Conservation (phyloP, 2,888 invertebrate genomes). For the Tupiocoris notatus region DNA sequence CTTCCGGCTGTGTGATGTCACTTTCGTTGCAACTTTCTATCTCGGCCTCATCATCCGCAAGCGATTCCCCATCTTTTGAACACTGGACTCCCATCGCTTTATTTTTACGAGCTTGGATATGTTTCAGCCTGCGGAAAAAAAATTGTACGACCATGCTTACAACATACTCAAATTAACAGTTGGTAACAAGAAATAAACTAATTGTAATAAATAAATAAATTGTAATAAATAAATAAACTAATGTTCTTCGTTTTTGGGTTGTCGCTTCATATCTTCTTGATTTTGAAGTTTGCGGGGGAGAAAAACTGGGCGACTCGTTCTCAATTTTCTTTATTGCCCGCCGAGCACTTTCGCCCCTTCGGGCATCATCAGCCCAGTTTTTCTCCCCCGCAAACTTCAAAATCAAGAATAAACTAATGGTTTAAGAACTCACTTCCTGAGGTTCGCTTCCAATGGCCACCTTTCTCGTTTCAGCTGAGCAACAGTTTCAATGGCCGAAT, state of each 20-base stretch:
- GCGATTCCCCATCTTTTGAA: slow-evolving; percentile 51
- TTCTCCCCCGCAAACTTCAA: too few species aligned
- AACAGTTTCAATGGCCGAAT: slow-evolving; percentile 80
- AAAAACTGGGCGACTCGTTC: too few species aligned
- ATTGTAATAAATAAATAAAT: too few species aligned
- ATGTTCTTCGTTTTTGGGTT: too few species aligned
- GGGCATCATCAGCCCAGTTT: too few species aligned
- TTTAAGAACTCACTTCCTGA: slow-evolving; percentile 82
- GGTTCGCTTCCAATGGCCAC: slow-evolving; percentile 88
- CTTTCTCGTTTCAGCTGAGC: slow-evolving; percentile 85
- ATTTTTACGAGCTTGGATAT: slow-evolving; percentile 71
- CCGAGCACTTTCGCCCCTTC: too few species aligned
- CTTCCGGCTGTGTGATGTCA: slow-evolving; percentile 82
- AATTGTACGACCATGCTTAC: not conserved
- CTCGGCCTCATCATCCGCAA: slow-evolving; percentile 50
- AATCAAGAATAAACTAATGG: too few species aligned
- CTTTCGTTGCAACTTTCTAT: slow-evolving; percentile 65
- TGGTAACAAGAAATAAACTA: too few species aligned
- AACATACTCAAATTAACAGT: not conserved
- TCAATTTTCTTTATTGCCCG: too few species aligned
- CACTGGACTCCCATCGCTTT: slow-evolving; percentile 60
- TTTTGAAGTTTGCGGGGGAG: too few species aligned
- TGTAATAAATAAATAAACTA: too few species aligned
- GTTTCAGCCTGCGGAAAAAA: slow-evolving; percentile 60
- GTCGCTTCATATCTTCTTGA: too few species aligned